Base-by-base conservation (phyloP, 2,888 invertebrate genomes). In the Eristalinus aeneus region DNA sequence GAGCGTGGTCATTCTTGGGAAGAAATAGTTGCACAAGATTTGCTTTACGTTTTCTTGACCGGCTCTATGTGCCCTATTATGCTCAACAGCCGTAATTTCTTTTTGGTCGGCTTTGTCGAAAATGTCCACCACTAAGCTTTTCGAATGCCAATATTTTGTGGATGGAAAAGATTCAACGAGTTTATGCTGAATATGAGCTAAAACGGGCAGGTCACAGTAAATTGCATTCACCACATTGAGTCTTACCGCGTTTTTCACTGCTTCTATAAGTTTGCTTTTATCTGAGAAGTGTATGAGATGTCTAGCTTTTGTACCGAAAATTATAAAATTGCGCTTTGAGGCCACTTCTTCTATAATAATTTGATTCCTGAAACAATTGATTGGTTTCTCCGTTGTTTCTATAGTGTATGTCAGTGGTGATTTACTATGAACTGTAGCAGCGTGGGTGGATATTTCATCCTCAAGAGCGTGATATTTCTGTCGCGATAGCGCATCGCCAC, bases 371-470 rank as follows among this genome's bases (percentile, higher is more conserved):
- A n/a, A n/a, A n/a, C n/a, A n/a, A n/a, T n/a, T n/a, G n/a, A n/a
- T n/a, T n/a, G n/a, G n/a, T n/a, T 88, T 88, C 1, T 88, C 83
- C 12, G 77, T 85, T 16, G 84, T 34, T 31, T 82, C 80, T 32
- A 87, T 87, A 9, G 79, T 87, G 53, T 88, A 87, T 0, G 88
- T 86, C 9, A 88, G 54, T 11, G 88, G 87, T 31, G 53, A 32
- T 68, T 77, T 69, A 32, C 69, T 69, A 31, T 77, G 69, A 56
- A 69, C 32, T 53, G 61, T 68, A 32, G 69, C 63, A n/a, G 54
- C 68, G 22, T 75, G 31, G 16, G 74, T 58, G 46, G 31, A 22
- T 12, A 34, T 67, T 58, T 68, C 54, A 20, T 68, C 68, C 56
- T 68, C 68, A 27, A 64, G 34, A 34, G 34, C 78, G 65, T 65